phyloP scores from a whole-genome alignment of 2,797 vertebrate species.

The Denticeps clupeoides region DNA sequence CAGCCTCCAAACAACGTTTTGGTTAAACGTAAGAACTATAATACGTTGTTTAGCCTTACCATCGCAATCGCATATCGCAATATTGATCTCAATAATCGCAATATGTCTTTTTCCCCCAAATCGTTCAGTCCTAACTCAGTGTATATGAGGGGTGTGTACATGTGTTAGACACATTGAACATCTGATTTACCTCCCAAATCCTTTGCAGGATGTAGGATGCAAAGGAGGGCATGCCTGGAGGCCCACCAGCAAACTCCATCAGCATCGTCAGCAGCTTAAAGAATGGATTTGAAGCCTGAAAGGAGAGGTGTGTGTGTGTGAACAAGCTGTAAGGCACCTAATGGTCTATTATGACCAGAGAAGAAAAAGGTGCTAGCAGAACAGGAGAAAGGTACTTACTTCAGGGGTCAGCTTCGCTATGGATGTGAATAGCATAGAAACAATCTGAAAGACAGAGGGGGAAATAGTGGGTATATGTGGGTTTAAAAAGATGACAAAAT shows the following conservation, averaged over 20 bases:
- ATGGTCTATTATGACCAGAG: no score
- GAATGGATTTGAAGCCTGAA: conserved; percentile 92
- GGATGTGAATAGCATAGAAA: conserved; percentile 97
- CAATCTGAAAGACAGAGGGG: conserved; percentile 68
- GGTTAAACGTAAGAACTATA: no score
- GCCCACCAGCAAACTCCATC: conserved; percentile 96
- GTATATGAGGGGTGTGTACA: no score
- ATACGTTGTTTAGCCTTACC: no score
- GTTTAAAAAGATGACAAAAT: neutral
- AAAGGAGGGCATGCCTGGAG: conserved; percentile 95
- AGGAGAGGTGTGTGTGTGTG: neutral
- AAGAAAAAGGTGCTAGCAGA: no score
- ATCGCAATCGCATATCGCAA: no score
- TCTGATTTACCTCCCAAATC: conserved; percentile 95
- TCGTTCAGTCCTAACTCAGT: no score
- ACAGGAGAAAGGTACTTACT: conserved; percentile 69
- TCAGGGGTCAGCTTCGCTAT: conserved; percentile 96
- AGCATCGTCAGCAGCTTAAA: conserved; percentile 97
- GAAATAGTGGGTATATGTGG: neutral
- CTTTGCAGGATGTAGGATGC: conserved; percentile 95
- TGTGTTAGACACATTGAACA: no score
- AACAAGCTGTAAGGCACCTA: neutral
- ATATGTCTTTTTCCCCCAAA: no score
- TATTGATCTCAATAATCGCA: no score
- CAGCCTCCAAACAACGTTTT: no score